Percentiles rank a stretch among this genome's conserved stretches.
phyloP scores from a whole-genome alignment of 2,797 vertebrate species.

The Lepilemur ruficaudatus region DNA sequence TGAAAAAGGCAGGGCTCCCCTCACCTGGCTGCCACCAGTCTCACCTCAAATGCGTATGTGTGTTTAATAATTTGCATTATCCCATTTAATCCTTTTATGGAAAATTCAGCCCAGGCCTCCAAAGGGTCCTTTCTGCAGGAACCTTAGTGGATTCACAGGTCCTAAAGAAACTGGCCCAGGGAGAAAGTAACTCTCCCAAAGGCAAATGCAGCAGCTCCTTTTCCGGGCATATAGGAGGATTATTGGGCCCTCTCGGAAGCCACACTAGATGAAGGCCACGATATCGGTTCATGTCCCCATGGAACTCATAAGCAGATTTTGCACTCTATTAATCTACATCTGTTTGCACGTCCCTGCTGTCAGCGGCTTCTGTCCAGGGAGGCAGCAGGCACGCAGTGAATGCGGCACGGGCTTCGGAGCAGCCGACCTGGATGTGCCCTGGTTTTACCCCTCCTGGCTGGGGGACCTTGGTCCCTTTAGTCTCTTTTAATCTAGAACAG shows the following conservation, averaged over 20 bases:
- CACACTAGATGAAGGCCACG: not conserved
- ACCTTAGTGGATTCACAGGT: not conserved
- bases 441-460: not conserved
- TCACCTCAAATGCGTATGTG: not conserved
- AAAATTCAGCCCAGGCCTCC: not conserved
- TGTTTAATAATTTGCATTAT: not conserved
- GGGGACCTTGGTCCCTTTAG: not conserved
- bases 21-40: rapidly evolving
- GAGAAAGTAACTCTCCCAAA: not conserved
- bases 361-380: conserved; percentile 17
- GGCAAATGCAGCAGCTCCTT: not conserved
- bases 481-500: not conserved
- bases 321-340: conserved; percentile 62
- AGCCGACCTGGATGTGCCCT: not conserved
- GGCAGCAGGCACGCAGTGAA: not conserved
- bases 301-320: conserved; percentile 44
- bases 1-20: not conserved
- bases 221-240: not conserved
- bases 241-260: not conserved
- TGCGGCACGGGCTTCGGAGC: not conserved
- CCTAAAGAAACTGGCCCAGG: not conserved
- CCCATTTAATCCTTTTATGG: not conserved
- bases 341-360: conserved; percentile 26
- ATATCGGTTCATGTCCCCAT: not conserved
- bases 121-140: not conserved